Base-by-base conservation (phyloP, 1,140 invertebrate genomes). In the Steinernema feltiae region DNA sequence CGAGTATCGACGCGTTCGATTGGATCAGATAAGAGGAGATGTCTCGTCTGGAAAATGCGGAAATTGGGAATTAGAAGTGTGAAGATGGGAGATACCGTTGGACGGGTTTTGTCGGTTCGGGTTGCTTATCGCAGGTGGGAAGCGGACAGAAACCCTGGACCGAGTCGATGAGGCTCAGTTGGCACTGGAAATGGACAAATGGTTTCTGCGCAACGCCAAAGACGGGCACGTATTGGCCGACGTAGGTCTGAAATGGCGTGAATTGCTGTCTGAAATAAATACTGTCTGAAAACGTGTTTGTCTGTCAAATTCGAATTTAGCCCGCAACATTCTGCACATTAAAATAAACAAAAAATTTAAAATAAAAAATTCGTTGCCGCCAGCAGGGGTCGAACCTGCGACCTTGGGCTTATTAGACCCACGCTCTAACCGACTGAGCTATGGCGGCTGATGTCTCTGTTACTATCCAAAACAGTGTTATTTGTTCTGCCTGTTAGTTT, bases 381-480 rank as follows among this genome's bases (percentile, higher is more conserved):
- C 74, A 80, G 73, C 81, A 83, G 81, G 81, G 81, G 80, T 82
- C 81, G 81, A 82, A 82, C 81, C 81, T 83, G 78, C 78, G 81
- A 82, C 82, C 82, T 81, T 83, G 76, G 81, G 81, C 81, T 82
- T 82, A 82, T 83, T 83, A 82, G 81, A 83, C 81, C 81, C 81
- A 83, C 81, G 81, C 81, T 82, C 81, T 82, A 82, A 82, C 81
- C 81, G 79, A 79, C 81, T 82, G 81, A 82, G 81, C 81, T 41
- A 41, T 41, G 35, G 35, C 35, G 35, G 35, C 35, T 41, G 7
- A 41, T 41, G 35, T 41, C 7, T 41, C 35, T 41, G 7, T 7
- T n/a, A n/a, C n/a, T n/a, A n/a, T n/a, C n/a, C n/a, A n/a, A n/a
- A n/a, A n/a, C n/a, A n/a, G n/a, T n/a, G n/a, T n/a, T n/a, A n/a